Conservation (phyloP, 2,888 invertebrate genomes). For the Sarcophaga caerulescens region DNA sequence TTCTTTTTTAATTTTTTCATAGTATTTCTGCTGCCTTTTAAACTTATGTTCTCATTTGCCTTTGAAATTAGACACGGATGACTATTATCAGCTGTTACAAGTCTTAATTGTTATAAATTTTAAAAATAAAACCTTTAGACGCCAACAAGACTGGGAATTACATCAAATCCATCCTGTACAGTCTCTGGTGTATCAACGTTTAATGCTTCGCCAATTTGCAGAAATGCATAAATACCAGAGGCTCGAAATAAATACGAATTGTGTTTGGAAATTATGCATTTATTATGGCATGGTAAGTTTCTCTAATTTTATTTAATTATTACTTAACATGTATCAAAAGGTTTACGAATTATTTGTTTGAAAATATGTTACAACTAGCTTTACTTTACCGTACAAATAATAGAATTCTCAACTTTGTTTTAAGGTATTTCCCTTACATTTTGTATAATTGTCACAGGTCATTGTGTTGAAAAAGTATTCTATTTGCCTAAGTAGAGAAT, state of each 20-base stretch:
- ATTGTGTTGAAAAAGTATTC: too few species aligned
- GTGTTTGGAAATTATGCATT: constrained; percentile 68
- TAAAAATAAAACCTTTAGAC: background rate
- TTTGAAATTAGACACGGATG: constrained; percentile 16
- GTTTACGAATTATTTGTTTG: too few species aligned
- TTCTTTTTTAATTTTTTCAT: background rate
- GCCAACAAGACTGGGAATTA: constrained; percentile 17
- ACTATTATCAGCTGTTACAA: constrained; percentile 50
- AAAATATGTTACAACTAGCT: too few species aligned
- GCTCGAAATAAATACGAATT: constrained; percentile 54
- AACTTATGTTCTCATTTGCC: constrained; percentile 42
- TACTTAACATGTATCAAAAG: too few species aligned
- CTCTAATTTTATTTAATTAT: too few species aligned
- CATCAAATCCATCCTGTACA: constrained; percentile 58
- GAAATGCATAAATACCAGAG: constrained; percentile 57
- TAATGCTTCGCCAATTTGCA: constrained; percentile 60
- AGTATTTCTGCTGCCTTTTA: constrained; percentile 59
- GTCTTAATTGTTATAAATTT: constrained; percentile 39
- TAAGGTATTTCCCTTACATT: too few species aligned
- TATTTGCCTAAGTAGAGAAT: too few species aligned
- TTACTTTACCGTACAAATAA: too few species aligned
- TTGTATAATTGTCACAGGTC: too few species aligned
- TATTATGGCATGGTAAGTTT: constrained; percentile 66
- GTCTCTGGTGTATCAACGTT: constrained; percentile 58
- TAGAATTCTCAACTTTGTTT: too few species aligned